These are phyloP conservation scores for Harlomillsia oculata DNA, from an alignment of 1,140 invertebrate genomes.

Conservation along the genomic window DNA sequence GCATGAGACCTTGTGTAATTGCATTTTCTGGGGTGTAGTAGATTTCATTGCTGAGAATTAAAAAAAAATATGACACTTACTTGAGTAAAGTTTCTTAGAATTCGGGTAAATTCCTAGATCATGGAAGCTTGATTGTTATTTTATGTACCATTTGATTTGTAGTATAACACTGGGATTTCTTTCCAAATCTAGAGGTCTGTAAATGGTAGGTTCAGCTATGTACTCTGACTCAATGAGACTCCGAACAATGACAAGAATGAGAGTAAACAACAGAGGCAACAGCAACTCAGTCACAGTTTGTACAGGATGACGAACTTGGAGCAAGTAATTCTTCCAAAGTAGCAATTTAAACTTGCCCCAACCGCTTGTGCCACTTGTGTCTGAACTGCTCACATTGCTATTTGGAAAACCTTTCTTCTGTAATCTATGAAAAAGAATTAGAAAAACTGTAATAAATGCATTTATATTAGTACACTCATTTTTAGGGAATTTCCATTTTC, in stretches of 20 bases:
- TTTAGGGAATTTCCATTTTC: no score
- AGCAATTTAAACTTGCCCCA: constrained; percentile 48
- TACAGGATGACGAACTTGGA: constrained; percentile 61
- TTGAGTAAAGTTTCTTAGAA: constrained; percentile 36
- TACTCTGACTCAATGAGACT: constrained; percentile 21
- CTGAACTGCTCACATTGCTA: no score
- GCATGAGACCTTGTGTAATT: constrained; percentile 26
- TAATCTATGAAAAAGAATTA: no score
- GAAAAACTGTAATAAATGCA: no score
- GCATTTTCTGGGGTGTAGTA: constrained; percentile 31
- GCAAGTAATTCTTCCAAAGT: constrained; percentile 75
- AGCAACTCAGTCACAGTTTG: constrained; percentile 51
- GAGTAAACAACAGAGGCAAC: constrained; percentile 32
- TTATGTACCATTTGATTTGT: constrained; percentile 38
- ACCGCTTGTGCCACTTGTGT: constrained; percentile 18
- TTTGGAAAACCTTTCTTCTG: no score
- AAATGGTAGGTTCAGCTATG: constrained; percentile 22
- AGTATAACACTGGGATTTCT: constrained; percentile 38
- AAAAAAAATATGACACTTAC: neutral
- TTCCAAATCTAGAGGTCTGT: constrained; percentile 26
- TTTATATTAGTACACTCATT: no score
- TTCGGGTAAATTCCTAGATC: constrained; percentile 38
- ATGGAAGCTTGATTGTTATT: no score
- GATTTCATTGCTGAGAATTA: constrained; percentile 23
- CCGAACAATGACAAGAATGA: constrained; percentile 30